These are phyloP conservation scores for Sycophila texana DNA, from an alignment of 2,888 invertebrate genomes.

Conservation along the genomic window DNA sequence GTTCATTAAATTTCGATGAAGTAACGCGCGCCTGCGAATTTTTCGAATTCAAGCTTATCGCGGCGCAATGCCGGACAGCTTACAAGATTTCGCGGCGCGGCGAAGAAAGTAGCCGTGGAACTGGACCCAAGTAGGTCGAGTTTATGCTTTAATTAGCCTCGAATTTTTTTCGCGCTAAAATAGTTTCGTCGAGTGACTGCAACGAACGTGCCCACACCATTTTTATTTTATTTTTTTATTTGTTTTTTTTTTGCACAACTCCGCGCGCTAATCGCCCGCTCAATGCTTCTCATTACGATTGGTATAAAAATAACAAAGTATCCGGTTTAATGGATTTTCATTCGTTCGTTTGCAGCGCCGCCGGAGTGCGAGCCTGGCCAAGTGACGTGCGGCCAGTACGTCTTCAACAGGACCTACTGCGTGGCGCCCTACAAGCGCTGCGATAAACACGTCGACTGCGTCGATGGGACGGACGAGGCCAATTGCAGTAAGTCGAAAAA, in stretches of 20 bases:
- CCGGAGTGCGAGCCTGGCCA: constrained; percentile 95
- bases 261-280: too few relatives aligned
- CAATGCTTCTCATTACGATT: too few relatives aligned
- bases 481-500: constrained; percentile 90
- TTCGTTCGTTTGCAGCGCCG: constrained; percentile 81
- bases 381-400: constrained; percentile 94
- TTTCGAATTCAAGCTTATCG: not conserved
- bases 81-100: too few relatives aligned
- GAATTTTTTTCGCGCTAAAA: too few relatives aligned
- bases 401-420: constrained; percentile 97
- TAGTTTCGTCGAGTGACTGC: too few relatives aligned
- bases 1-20: too few relatives aligned
- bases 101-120: constrained; percentile 41
- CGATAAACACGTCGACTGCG: constrained; percentile 96
- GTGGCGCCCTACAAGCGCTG: constrained; percentile 95
- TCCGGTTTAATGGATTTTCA: not conserved
- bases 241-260: not conserved
- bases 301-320: too few relatives aligned
- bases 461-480: constrained; percentile 95
- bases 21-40: too few relatives aligned
- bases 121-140: constrained; percentile 17
- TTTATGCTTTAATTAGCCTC: constrained; percentile 1
- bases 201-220: too few relatives aligned
- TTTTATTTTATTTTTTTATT: too few relatives aligned
- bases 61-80: not conserved